Conservation (phyloP, 1,140 invertebrate species). For the Drosophila albomicans region DNA sequence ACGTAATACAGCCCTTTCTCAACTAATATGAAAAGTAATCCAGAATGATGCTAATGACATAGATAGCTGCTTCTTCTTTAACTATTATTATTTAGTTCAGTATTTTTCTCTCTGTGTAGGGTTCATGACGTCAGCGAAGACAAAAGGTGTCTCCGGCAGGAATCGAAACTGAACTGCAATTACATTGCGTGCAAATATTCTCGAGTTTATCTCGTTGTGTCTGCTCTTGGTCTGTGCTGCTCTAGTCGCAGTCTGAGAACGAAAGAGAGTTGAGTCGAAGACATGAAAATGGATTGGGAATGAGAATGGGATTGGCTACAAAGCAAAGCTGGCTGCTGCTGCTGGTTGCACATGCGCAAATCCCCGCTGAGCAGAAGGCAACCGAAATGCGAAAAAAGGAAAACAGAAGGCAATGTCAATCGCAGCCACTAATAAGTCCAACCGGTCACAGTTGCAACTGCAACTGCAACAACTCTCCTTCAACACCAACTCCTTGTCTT, state of each 20-base stretch:
- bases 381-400: slow-evolving; percentile 12
- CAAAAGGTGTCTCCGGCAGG: slow-evolving; percentile 36
- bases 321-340: background rate
- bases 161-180: slow-evolving; percentile 47
- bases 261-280: background rate
- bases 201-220: slow-evolving; percentile 55
- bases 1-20: too few relatives aligned
- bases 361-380: slow-evolving; percentile 42
- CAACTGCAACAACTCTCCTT: slow-evolving; percentile 21
- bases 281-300: background rate
- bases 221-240: slow-evolving; percentile 17
- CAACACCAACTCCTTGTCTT: background rate
- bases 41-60: too few relatives aligned
- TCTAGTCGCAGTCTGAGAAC: slow-evolving; percentile 13
- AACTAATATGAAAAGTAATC: too few relatives aligned
- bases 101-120: slow-evolving; percentile 16
- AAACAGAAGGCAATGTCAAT: slow-evolving; percentile 64
- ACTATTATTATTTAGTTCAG: background rate
- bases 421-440: slow-evolving; percentile 68
- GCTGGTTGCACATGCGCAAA: slow-evolving; percentile 44
- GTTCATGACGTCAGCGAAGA: slow-evolving; percentile 42
- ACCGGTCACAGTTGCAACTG: slow-evolving; percentile 54
- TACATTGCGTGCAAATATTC: slow-evolving; percentile 74
- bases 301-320: slow-evolving; percentile 17
- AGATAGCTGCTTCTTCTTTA: too few relatives aligned